Evolutionary conservation across 2,113 vertebrate species (phyloP), one percentile per base, ranked within the genome.

Genomic region (Tonatia bakeri): DNA sequence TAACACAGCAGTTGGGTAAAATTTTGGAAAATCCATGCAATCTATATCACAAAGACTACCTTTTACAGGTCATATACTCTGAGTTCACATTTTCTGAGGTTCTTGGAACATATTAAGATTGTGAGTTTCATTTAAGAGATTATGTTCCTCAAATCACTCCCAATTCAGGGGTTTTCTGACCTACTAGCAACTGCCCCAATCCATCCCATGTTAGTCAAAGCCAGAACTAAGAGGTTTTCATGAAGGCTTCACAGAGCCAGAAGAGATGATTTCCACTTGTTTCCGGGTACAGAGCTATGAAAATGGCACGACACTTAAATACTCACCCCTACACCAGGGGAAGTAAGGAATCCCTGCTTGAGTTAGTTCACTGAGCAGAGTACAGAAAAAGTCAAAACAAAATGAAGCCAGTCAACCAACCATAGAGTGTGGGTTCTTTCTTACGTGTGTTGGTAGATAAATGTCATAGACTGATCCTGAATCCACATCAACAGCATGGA

Each of bases 401-500:
- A 96, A 87, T 52, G 94, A 95, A 94, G 95, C 94, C 96, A 94
- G 91, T 91, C 97, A 98, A 96, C 95, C 97, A 96, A 95, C 96
- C 93, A 95, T 89, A 90, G 94, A 97, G 96, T 93, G 95, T 95
- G 93, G 96, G 96, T 65, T 97, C 96, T 96, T 91, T 97, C 99
- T 99, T 99, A 99, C 99, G 92, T 99, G 99, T 88, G 99, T 99
- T 72, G 99, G 99, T 92, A 99, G 99, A 97, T 99, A 99, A 98
- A 99, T 99, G 98, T 99, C 99, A 84, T 99, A 99, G 91, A 99
- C 99, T 0, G 99, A 99, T 95, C 99, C 99, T 0, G 99, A 99
- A 98, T 99, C 99, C 83, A 99, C 99, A 65, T 99, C 99, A 83
- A 99, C 99, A 0, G 99, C 99, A 91, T 99, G 99, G 98, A 99